Percentiles rank a stretch among this genome's conserved stretches.
These are phyloP conservation scores for Bathynomus jamesi DNA, from an alignment of 1,140 invertebrate genomes.

Conservation along the genomic window DNA sequence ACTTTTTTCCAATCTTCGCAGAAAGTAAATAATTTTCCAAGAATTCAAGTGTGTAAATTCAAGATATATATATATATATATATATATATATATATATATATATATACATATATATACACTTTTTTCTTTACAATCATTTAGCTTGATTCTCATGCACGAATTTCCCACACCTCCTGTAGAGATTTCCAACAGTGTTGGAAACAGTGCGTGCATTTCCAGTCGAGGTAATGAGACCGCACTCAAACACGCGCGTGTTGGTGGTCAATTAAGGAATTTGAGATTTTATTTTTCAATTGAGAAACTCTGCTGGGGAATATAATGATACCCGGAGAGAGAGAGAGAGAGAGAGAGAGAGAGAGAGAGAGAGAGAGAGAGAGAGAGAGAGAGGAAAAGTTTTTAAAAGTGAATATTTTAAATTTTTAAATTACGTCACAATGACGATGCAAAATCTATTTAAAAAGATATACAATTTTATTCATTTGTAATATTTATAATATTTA, in stretches of 20 bases:
- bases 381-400: neutral
- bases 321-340: slow-evolving; percentile 1
- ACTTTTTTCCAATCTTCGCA: too few relatives aligned
- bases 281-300: neutral
- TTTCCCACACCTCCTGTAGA: neutral
- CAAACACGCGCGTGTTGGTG: neutral
- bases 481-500: neutral
- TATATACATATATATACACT: neutral
- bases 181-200: neutral
- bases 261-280: neutral
- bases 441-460: too few relatives aligned
- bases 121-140: neutral
- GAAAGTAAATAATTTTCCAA: too few relatives aligned
- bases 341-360: slow-evolving; percentile 6
- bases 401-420: too few relatives aligned
- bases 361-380: slow-evolving; percentile 3
- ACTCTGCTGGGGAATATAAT: too few relatives aligned
- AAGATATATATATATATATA: too few relatives aligned
- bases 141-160: neutral
- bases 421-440: too few relatives aligned
- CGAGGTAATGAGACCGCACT: neutral
- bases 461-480: too few relatives aligned
- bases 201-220: neutral
- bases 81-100: slow-evolving; percentile 1
- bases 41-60: too few relatives aligned